Base-by-base conservation (phyloP, 2,797 vertebrate species). In the Tapirus indicus region DNA sequence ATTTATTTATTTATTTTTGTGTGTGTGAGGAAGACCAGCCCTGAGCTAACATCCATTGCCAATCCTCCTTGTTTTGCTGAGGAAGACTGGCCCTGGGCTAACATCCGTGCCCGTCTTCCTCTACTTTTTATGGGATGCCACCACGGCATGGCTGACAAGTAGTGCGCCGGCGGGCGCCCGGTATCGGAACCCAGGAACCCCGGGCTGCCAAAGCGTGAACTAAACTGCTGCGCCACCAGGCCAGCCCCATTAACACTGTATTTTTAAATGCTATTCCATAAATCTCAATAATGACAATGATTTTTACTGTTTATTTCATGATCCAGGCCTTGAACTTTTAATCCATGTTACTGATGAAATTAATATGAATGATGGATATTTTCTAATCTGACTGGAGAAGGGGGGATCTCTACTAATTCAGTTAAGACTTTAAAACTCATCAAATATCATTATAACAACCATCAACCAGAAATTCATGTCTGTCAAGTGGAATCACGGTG, bases 241-340 rank as follows among this genome's bases (percentile, higher is more conserved):
- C 38, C 38, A 38, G 38, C 38, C 38, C 38, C 38, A 38, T 84
- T 91, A 49, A 41, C 54, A 44, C 78, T 35, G 2, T 56, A 72
- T 71, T 84, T 94, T 71, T 56, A 82, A 94, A 29, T 84, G 7
- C 38, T 83, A 35, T 23, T 94, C 41, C 27, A 44, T 82, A 60
- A 64, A 44, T 85, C 58, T 92, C 44, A 38, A 23, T 69, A 44
- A 86, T 16, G 47, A 58, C 68, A 89, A 71, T 32, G 49, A 77
- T 79, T 49, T 89, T 60, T 75, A 88, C 49, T 56, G 71, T 94
- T 91, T 29, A 60, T 82, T 88, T 94, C 58, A 66, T 52, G 89
- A 66, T 64, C 14, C 20, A 95, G 54, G 54, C 68, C 71, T 95
- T 92, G 49, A 96, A 86, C 32, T 96, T 97, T 96, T 74, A 77